phyloP scores from a whole-genome alignment of 2,797 vertebrate genomes.

The Pitangus sulphuratus region DNA sequence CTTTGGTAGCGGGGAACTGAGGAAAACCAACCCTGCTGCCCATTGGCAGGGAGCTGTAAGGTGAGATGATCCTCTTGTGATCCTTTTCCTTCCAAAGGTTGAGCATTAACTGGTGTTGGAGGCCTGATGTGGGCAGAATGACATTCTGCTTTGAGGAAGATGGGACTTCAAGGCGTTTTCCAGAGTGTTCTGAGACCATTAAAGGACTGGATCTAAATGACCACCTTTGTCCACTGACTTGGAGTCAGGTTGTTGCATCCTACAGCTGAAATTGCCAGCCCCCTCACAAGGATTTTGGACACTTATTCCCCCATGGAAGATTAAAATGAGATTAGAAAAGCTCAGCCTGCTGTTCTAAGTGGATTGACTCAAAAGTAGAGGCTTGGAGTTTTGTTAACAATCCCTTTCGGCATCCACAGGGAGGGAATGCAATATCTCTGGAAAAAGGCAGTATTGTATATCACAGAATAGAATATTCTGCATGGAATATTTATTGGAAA shows the following conservation, averaged over 20 bases:
- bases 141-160: not conserved
- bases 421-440: constrained; percentile 55
- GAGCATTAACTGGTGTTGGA: not conserved
- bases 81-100: not conserved
- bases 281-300: constrained; percentile 15
- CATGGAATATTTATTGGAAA: constrained; percentile 58
- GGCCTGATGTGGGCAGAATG: not conserved
- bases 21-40: not conserved
- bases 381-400: constrained; percentile 56
- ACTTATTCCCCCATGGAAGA: constrained; percentile 42
- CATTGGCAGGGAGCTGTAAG: not conserved
- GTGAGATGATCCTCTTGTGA: not conserved
- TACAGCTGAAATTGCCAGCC: constrained; percentile 15
- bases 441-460: constrained; percentile 42
- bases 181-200: fast-evolving
- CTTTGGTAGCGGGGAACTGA: not conserved
- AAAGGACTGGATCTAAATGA: not conserved
- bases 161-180: not conserved
- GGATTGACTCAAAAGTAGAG: constrained; percentile 60
- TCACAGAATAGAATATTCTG: constrained; percentile 46
- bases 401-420: constrained; percentile 45
- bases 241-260: not conserved
- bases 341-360: constrained; percentile 58
- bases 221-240: not conserved
- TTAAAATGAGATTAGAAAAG: constrained; percentile 63